Conservation (phyloP, 2,797 vertebrate species). For the Sandelia bainsii region DNA sequence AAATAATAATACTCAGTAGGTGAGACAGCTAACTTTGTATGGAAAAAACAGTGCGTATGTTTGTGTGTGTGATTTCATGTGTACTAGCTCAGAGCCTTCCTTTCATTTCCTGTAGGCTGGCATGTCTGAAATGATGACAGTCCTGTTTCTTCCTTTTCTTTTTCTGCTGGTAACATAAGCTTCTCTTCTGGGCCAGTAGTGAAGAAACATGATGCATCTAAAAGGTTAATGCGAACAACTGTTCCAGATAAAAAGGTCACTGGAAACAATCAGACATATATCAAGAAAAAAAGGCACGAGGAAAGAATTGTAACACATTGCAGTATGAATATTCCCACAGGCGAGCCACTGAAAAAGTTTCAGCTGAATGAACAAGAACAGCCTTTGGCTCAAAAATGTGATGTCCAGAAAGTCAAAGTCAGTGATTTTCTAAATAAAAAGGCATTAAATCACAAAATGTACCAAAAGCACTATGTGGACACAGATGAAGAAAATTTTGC, state of each 20-base stretch:
- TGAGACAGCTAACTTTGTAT: constrained; percentile 59
- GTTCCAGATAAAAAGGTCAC: constrained; percentile 79
- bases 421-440: constrained; percentile 14
- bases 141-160: constrained; percentile 42
- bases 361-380: constrained; percentile 20
- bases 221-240: constrained; percentile 79
- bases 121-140: constrained; percentile 66
- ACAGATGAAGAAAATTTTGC: not conserved
- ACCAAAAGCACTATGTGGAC: too few species aligned
- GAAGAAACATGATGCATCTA: constrained; percentile 74
- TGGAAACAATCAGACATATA: constrained; percentile 60
- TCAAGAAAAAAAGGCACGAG: constrained; percentile 45
- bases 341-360: constrained; percentile 29
- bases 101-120: constrained; percentile 60
- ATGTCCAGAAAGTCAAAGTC: constrained; percentile 24
- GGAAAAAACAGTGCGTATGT: constrained; percentile 22
- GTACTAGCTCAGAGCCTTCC: constrained; percentile 31
- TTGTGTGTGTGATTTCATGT: constrained; percentile 15
- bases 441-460: too few species aligned
- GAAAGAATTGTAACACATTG: constrained; percentile 31
- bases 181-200: constrained; percentile 60
- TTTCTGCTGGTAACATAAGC: constrained; percentile 48
- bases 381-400: constrained; percentile 16
- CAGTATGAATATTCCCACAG: constrained; percentile 39
- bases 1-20: constrained; percentile 59